Evolutionary conservation across 2,888 invertebrate species (phyloP), one percentile per base, ranked within the genome.

Genomic region (Pristionchus japonicus): DNA sequence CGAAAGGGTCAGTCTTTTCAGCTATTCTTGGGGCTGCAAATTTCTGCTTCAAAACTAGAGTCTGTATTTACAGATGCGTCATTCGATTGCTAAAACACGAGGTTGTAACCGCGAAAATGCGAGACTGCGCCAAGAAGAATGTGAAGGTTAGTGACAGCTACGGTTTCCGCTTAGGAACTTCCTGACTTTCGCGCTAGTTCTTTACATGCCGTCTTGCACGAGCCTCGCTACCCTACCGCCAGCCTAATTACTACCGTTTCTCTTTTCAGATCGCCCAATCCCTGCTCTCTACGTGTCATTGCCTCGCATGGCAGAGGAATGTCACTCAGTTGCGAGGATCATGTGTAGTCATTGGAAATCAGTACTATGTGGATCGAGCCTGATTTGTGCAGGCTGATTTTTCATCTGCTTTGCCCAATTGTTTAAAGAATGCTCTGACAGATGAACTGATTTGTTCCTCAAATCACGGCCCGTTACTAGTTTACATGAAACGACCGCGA

Each of bases 251-350:
- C 20, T 3, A 70, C 31, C 1, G n/a, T n/a, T 40, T 3, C 20
- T 3, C 37, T 20, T 57, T 57, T 17, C 43, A 86, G 86, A 67
- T 86, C 64, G 27, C 67, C 31, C 34, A 40, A 11, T 40, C 86
- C 1, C 37, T 67, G 27, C 47, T 86, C 3, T 15, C 27, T 7
- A 67, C 86, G n/a, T 86, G 86, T 27, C 86, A 86, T 27, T 86
- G 86, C n/a, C 86, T 86, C 27, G 86, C 86, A n/a, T 86, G 27
- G 47, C 64, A 67, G 67, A 86, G 27, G 31, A 37, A n/a, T 20
- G 86, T 86, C 67, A 86, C 40, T 1, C 17, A 47, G 3, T 67
- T 86, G 7, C 34, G 27, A 9, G 86, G 86, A 64, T 31, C 52
- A 1, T 86, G 86, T 34, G 64, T 47, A 1, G 15, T 67, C 17